Base-by-base conservation (phyloP, 2,888 invertebrate species). In the Plagiodera versicolora region DNA sequence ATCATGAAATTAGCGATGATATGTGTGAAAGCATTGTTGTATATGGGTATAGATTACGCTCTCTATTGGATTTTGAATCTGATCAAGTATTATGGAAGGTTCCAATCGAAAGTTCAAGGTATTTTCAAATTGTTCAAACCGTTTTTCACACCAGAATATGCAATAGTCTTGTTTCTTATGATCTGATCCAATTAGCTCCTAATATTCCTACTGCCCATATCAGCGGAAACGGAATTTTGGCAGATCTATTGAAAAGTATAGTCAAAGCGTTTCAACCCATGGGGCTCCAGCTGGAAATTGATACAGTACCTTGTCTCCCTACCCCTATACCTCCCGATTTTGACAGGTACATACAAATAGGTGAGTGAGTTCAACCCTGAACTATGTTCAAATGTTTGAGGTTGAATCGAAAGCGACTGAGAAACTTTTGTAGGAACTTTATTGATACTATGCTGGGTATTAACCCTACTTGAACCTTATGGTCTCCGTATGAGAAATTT, bases 381-480 rank as follows among this genome's bases (percentile, higher is more conserved):
- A n/a, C n/a, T n/a, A n/a, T n/a, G n/a, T n/a, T n/a, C n/a, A n/a
- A n/a, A n/a, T n/a, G n/a, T n/a, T n/a, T n/a, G n/a, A n/a, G n/a
- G n/a, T n/a, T n/a, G n/a, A n/a, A n/a, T n/a, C n/a, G n/a, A 30
- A 28, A 39, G 9, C 10, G 39, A 39, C 39, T 5, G n/a, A 14
- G 39, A 39, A 39, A n/a, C 35, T 35, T 28, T 56, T 63, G 18
- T 71, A 87, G 86, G 82, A 0, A 76, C 82, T 0, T 76, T 91
- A 2, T 81, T 89, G 4, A 63, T 85, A 0, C 73, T 89, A 0
- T 85, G 89, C 53, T 90, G 91, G 89, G 75, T 91, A 30, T 83
- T 90, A 64, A 84, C 89, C 0, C 70, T 92, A 0, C 83, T 88
- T 14, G 92, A 95, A 75, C 92, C 94, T 0, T 95, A 94, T 69